Evolutionary conservation across 2,797 vertebrate genomes (phyloP).

Genomic region (Acanthornis magna): DNA sequence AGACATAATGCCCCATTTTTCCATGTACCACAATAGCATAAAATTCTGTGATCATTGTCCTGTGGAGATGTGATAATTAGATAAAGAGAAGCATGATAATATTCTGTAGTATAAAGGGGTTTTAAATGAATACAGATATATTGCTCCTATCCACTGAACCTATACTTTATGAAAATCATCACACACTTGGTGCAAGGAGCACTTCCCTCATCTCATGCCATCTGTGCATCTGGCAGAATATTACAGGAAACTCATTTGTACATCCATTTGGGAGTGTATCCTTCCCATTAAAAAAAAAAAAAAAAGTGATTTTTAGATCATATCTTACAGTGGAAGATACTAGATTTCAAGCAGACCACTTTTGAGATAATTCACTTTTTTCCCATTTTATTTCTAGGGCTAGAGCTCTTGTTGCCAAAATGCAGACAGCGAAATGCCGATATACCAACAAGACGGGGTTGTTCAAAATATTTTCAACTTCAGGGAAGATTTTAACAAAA

Average conservation of each 20-base stretch:
- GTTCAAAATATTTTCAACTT: background rate
- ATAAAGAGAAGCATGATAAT: background rate
- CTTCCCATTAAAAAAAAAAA: background rate
- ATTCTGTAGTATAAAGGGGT: background rate
- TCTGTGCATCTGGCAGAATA: conserved; percentile 46
- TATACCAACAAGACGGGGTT: background rate
- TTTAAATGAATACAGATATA: conserved; percentile 5
- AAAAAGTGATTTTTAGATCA: background rate
- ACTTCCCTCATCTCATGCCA: conserved; percentile 1
- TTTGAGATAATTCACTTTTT: background rate
- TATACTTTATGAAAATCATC: conserved; percentile 21
- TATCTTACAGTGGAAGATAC: background rate
- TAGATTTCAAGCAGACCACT: background rate
- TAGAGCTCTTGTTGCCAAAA: background rate
- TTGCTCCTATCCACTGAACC: background rate
- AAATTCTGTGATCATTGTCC: background rate
- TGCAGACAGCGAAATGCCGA: background rate
- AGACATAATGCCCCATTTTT: background rate
- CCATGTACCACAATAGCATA: background rate
- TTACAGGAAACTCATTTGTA: background rate
- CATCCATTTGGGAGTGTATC: background rate
- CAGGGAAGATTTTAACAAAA: background rate
- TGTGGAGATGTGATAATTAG: conserved; percentile 20
- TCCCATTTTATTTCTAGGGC: background rate
- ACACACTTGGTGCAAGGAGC: background rate